phyloP scores from a whole-genome alignment of 2,888 invertebrate genomes.

The Griposia aprilina region DNA sequence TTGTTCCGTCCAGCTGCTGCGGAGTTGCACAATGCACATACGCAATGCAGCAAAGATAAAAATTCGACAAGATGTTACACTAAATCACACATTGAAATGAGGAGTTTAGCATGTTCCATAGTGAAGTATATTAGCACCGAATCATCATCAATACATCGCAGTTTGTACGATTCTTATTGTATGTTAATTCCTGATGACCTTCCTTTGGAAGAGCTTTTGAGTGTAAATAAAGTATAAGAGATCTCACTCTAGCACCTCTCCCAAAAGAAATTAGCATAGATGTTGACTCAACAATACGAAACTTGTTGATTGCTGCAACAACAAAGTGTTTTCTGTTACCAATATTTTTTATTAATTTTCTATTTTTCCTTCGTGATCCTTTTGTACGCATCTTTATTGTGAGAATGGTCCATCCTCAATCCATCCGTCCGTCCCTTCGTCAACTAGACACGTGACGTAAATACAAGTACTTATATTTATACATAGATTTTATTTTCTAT shows the following conservation, averaged over 20 bases:
- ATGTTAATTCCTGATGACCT: too few relatives aligned
- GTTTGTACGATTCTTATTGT: background rate
- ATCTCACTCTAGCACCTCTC: background rate
- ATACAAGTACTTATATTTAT: conserved; percentile 47
- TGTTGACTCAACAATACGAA: background rate
- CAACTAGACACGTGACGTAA: conserved; percentile 60
- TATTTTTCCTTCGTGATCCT: background rate
- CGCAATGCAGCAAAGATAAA: background rate
- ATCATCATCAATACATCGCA: background rate
- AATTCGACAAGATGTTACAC: background rate
- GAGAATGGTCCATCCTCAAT: conserved; percentile 32
- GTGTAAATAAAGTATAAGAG: background rate
- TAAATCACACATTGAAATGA: background rate
- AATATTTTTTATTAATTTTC: background rate
- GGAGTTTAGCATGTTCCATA: background rate
- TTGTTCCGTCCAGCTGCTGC: background rate
- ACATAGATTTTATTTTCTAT: conserved; percentile 48
- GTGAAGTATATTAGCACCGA: background rate
- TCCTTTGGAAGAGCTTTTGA: background rate
- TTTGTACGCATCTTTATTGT: conserved; percentile 10
- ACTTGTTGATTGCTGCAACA: background rate
- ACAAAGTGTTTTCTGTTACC: too few relatives aligned
- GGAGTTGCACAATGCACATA: background rate
- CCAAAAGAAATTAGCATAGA: background rate
- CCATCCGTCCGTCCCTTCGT: conserved; percentile 60